Percentiles rank a stretch among this genome's conserved stretches.
Conservation (phyloP, 1,140 invertebrate genomes). For the Bombus confusus region DNA sequence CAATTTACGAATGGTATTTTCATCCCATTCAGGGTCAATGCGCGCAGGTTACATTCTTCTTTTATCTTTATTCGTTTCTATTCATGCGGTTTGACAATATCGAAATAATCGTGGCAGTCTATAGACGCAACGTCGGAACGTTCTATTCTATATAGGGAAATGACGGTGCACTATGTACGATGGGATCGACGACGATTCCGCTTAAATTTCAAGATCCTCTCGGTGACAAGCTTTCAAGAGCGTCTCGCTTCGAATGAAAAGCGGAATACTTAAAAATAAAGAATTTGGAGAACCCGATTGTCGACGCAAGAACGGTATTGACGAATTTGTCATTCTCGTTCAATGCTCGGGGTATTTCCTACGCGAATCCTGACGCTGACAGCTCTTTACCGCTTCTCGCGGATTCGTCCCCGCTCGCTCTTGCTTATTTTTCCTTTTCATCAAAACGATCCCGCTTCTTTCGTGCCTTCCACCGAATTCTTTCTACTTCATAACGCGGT, state of each 20-base stretch:
- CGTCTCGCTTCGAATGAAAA: conserved; percentile 32
- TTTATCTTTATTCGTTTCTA: background rate
- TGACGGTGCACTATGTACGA: no score
- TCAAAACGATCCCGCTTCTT: conserved; percentile 12
- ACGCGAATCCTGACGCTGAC: conserved; percentile 46
- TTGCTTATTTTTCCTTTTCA: conserved; percentile 34
- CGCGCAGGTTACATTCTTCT: background rate
- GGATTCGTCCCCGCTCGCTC: conserved; percentile 3
- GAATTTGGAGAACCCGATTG: conserved; percentile 44
- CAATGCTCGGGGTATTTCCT: conserved; percentile 36
- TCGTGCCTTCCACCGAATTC: background rate
- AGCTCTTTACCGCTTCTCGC: conserved; percentile 39
- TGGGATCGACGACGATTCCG: background rate
- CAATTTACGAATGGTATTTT: conserved; percentile 9
- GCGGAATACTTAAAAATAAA: conserved; percentile 54
- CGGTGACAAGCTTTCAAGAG: conserved; percentile 46
- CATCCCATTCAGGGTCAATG: background rate
- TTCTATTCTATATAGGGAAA: background rate
- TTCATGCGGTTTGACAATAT: background rate
- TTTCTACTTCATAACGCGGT: conserved; percentile 13
- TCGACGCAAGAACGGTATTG: conserved; percentile 46
- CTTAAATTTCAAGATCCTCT: conserved; percentile 33
- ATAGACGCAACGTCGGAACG: background rate
- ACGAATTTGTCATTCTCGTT: conserved; percentile 50
- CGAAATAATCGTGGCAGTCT: background rate